Base-by-base conservation (phyloP, 1,140 invertebrate genomes). In the Anadara kagoshimensis region DNA sequence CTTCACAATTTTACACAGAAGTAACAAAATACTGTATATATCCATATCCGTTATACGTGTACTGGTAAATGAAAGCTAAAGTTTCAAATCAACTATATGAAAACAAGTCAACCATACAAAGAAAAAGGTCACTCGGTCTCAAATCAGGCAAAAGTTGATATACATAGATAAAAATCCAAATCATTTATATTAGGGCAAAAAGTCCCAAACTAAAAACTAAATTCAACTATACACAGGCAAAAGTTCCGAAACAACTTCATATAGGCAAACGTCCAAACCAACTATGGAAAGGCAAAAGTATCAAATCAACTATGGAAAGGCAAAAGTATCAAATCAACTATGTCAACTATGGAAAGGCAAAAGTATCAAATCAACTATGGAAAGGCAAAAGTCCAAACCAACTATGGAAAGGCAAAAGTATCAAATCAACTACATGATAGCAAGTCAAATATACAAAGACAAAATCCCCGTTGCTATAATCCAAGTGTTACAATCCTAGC, bases 281-380 rank as follows among this genome's bases (percentile, higher is more conserved):
- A 51, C 16, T 51, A 51, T 3, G 10, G 1, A 51, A 22, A 51
- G 20, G 10, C 16, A 51, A 51, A 51, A 18, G n/a, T 20, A 2
- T 20, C 56, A 57, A 57, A 57, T 57, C 18, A 57, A 57, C 56
- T 22, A n/a, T 57, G n/a, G 4, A 5, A 57, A 22, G 56, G 4
- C 16, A 51, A 51, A 36, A 36, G 29, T 36, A 2, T 7, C 29
- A 36, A 36, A 36, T 36, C 29, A 51, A 51, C 16, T 51, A 10
- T 18, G 4, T 16, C 20, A 18, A 51, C 16, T 51, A 10, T 16
- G 10, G 2, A 51, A 22, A 51, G 20, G 10, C 16, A 51, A 51
- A 51, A 18, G n/a, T 20, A 4, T 4, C 56, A 57, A 57, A 57
- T 57, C 18, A 57, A 57, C 56, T 22, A n/a, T 57, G n/a, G 4